Evolutionary conservation across 2,113 vertebrate species (phyloP).

Genomic region (Saimiri boliviensis): DNA sequence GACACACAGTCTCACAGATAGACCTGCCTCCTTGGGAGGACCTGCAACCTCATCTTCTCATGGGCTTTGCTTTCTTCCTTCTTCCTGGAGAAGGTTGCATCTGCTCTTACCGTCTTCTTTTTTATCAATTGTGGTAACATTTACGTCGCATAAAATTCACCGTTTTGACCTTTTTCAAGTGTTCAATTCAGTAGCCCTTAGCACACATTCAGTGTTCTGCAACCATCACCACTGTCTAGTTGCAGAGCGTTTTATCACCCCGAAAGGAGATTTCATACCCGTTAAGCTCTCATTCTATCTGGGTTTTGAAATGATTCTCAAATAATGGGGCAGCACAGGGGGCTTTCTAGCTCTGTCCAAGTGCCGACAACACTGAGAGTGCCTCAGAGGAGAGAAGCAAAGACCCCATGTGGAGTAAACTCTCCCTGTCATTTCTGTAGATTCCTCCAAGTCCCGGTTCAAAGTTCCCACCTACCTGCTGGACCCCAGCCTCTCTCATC

Average conservation of each 20-base stretch:
- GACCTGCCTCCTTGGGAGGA: not conserved
- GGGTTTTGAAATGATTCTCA: not conserved
- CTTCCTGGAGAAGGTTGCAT: not conserved
- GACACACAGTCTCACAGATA: accelerated
- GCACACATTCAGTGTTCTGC: not conserved
- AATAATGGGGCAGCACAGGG: not conserved
- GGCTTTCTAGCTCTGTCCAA: not conserved
- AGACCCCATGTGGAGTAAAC: not conserved
- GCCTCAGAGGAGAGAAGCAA: not conserved
- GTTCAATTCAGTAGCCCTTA: accelerated
- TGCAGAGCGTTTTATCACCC: not conserved
- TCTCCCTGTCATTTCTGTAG: not conserved
- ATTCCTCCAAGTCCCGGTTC: not conserved
- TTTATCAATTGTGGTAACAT: not conserved
- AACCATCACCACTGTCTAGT: not conserved
- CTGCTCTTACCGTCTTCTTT: not conserved
- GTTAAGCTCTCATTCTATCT: not conserved
- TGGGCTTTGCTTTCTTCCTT: not conserved
- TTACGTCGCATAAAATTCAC: not conserved
- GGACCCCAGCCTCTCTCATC: not conserved
- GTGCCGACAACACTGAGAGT: not conserved
- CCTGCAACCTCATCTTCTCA: not conserved
- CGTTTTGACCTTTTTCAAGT: not conserved
- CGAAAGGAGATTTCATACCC: not conserved
- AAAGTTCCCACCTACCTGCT: not conserved